These are phyloP conservation scores for Steinernema feltiae DNA, from an alignment of 1,140 invertebrate species.

Conservation along the genomic window DNA sequence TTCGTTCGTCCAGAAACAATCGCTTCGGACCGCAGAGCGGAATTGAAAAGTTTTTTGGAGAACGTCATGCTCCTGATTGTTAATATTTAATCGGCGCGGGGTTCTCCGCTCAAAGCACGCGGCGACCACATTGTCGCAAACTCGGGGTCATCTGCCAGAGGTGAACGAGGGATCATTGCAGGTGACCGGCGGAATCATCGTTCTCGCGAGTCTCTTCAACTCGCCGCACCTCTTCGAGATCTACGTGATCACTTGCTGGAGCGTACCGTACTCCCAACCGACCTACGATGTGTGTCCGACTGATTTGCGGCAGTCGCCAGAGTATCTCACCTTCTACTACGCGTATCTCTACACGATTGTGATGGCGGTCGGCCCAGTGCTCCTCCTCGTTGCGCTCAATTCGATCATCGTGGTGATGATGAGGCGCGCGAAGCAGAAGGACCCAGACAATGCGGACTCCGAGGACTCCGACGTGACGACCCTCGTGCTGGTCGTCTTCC, in stretches of 20 bases:
- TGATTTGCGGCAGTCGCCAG: constrained; percentile 35
- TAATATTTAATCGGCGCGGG: background rate
- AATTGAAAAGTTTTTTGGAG: constrained; percentile 1
- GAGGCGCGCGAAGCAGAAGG: constrained; percentile 16
- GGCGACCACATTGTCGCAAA: no score
- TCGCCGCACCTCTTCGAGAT: constrained; percentile 50
- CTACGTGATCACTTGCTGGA: constrained; percentile 46
- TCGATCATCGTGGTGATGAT: constrained; percentile 39
- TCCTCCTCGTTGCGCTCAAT: constrained; percentile 43
- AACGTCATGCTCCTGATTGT: background rate
- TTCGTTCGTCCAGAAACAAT: background rate
- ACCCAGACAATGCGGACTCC: constrained; percentile 3
- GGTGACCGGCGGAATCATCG: constrained; percentile 39
- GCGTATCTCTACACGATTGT: constrained; percentile 48
- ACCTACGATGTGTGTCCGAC: constrained; percentile 50
- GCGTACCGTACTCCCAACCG: constrained; percentile 31
- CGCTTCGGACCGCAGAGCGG: background rate
- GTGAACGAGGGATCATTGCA: no score
- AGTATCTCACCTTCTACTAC: constrained; percentile 45
- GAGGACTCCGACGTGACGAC: constrained; percentile 41
- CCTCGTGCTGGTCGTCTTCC: constrained; percentile 46
- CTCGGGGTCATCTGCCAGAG: no score
- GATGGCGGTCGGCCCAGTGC: constrained; percentile 47
- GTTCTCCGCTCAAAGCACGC: background rate
- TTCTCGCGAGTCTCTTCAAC: constrained; percentile 40